A percentile compares a stretch with the other conserved stretches of the same genome.
phyloP scores from a whole-genome alignment of 2,797 vertebrate species.

The Hemibagrus guttatus region DNA sequence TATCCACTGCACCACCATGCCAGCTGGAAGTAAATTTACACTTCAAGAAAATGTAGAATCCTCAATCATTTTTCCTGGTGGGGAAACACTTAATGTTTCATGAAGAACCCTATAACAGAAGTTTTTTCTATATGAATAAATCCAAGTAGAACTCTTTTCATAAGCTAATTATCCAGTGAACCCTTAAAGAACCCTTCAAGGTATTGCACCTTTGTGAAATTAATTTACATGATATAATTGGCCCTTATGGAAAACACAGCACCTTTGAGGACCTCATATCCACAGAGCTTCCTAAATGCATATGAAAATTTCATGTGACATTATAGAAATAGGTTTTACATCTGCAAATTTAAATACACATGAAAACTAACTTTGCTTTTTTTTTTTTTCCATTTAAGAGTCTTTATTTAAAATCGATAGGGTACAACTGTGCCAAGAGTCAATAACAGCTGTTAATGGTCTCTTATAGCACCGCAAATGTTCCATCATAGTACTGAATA shows the following conservation, averaged over 20 bases:
- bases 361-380: conserved; percentile 1
- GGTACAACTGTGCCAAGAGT: neutral
- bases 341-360: conserved; percentile 4
- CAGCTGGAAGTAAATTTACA: neutral
- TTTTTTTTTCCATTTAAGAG: neutral
- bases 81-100: neutral
- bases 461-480: neutral
- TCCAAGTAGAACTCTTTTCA: neutral
- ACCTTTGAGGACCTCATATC: neutral
- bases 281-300: neutral
- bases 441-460: conserved; percentile 2
- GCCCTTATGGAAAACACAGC: neutral
- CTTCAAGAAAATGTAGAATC: neutral
- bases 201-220: neutral
- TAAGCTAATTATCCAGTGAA: neutral
- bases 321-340: neutral
- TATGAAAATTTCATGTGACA: neutral
- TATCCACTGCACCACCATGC: neutral
- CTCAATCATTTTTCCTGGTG: neutral
- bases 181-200: neutral
- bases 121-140: neutral
- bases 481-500: neutral
- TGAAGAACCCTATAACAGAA: neutral
- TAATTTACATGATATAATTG: neutral
- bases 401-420: conserved; percentile 27